phyloP scores from a whole-genome alignment of 2,888 invertebrate species.

The Drosophila planitibia region DNA sequence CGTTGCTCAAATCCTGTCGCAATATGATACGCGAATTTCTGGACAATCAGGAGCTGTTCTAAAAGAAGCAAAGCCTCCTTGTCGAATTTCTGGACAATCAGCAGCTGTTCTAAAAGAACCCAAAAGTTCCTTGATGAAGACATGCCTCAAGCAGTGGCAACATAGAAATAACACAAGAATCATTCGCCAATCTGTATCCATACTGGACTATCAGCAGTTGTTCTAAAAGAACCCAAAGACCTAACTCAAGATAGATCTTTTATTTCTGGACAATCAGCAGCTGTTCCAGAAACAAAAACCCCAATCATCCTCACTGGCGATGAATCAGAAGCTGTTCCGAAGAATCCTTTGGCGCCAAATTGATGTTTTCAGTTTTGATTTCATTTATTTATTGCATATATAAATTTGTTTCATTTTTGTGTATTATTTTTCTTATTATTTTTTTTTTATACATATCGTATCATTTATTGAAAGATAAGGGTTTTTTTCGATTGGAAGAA shows the following conservation, averaged over 20 bases:
- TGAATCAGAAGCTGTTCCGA: not conserved
- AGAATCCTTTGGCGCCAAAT: not conserved
- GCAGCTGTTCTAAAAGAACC: conserved; percentile 46
- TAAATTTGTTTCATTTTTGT: conserved; percentile 70
- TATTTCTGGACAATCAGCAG: not conserved
- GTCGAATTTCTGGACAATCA: conserved; percentile 54
- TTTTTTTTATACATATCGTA: conserved; percentile 46
- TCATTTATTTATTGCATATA: conserved; percentile 80
- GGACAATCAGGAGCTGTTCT: conserved; percentile 66
- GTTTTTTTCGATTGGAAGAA: conserved; percentile 76
- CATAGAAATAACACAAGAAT: not conserved
- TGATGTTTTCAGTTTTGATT: conserved; percentile 50
- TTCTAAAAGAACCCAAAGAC: not conserved
- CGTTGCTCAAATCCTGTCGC: conserved; percentile 67
- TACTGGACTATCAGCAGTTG: not conserved
- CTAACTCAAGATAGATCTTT: not conserved
- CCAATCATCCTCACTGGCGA: too few species aligned
- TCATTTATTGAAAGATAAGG: conserved; percentile 58
- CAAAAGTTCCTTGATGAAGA: not conserved
- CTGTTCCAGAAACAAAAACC: not conserved
- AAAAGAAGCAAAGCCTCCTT: not conserved
- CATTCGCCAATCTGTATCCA: not conserved
- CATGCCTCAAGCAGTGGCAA: not conserved
- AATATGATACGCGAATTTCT: conserved; percentile 75
- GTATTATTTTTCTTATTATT: conserved; percentile 19